A percentile compares a stretch with the other conserved stretches of the same genome.
Evolutionary conservation across 2,797 vertebrate genomes (phyloP).

Genomic region (Chromis chromis): DNA sequence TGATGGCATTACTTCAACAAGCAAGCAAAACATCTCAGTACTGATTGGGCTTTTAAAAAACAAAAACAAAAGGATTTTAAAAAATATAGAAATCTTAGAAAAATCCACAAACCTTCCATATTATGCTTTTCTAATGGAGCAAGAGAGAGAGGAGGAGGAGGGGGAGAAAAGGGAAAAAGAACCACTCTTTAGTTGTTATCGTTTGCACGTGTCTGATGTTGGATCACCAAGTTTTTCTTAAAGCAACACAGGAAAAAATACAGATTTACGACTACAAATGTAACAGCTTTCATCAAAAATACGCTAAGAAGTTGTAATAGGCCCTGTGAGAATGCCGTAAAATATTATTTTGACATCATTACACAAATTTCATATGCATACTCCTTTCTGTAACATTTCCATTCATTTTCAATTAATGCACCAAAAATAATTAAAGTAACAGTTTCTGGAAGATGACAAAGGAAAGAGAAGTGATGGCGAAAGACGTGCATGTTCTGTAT

Average conservation of each 20-base stretch:
- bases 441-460: constrained; percentile 10
- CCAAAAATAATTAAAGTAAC: constrained; percentile 8
- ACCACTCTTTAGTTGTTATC: constrained; percentile 86
- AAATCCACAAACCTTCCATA: constrained; percentile 91
- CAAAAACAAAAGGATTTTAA: constrained; percentile 46
- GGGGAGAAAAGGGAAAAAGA: constrained; percentile 83
- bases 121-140: constrained; percentile 92
- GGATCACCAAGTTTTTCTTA: constrained; percentile 84
- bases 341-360: constrained; percentile 8
- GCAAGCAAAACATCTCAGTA: constrained; percentile 81
- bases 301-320: not conserved
- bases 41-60: constrained; percentile 64
- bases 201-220: constrained; percentile 79
- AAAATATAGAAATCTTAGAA: constrained; percentile 80
- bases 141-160: constrained; percentile 69
- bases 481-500: not conserved
- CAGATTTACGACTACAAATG: constrained; percentile 25
- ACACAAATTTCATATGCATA: not conserved
- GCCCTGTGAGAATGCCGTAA: constrained; percentile 4
- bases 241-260: constrained; percentile 71
- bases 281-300: constrained; percentile 34
- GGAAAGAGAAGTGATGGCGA: not conserved
- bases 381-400: no score
- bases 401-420: not conserved
- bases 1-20: constrained; percentile 80